Percentiles rank a stretch among this genome's conserved stretches.
These are phyloP conservation scores for Ligdia adustata DNA, from an alignment of 2,888 invertebrate species.

Conservation along the genomic window DNA sequence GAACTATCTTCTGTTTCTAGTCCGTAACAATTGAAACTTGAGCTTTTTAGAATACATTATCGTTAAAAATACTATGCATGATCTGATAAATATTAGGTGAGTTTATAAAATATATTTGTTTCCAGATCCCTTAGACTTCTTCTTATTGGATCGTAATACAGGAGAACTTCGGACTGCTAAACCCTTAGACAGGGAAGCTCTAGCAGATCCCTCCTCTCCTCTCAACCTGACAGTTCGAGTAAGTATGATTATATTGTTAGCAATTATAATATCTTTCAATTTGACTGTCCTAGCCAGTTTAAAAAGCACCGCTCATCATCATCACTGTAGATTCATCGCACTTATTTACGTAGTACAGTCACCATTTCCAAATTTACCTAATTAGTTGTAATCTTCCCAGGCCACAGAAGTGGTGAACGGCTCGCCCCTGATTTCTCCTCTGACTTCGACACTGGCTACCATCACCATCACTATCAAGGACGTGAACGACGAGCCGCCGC, in stretches of 20 bases:
- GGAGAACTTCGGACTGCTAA: constrained; percentile 94
- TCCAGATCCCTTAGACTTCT: constrained; percentile 94
- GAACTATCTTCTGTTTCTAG: too few relatives aligned
- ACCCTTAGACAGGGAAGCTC: constrained; percentile 92
- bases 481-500: constrained; percentile 94
- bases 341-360: too few relatives aligned
- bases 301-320: too few relatives aligned
- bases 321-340: too few relatives aligned
- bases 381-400: constrained; percentile 65
- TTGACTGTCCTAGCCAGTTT: too few relatives aligned
- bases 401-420: constrained; percentile 92
- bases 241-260: too few relatives aligned
- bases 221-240: constrained; percentile 90
- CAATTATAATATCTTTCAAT: too few relatives aligned
- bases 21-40: too few relatives aligned
- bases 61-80: neutral
- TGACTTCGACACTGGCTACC: constrained; percentile 88
- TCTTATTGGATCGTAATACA: constrained; percentile 89
- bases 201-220: constrained; percentile 91
- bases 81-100: neutral
- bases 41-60: neutral
- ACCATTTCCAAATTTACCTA: neutral
- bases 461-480: constrained; percentile 93
- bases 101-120: neutral
- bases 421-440: constrained; percentile 85